Base-by-base conservation (phyloP, 2,797 vertebrate genomes). In the Myotis findleyi region DNA sequence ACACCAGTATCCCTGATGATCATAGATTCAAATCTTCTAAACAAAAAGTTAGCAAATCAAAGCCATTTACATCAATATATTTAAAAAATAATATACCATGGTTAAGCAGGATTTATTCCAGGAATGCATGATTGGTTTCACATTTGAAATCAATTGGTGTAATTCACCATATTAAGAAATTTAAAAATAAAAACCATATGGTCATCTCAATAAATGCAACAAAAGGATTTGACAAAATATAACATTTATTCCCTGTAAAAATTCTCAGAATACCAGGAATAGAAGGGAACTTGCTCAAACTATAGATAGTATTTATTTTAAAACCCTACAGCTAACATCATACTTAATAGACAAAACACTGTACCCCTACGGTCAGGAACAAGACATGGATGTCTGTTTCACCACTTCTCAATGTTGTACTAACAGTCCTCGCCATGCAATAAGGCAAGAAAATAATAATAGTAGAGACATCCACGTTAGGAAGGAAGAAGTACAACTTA, bases 401-500 rank as follows among this genome's bases (percentile, higher is more conserved):
- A 36, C 25, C 53, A 55, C 44, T 73, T 79, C n/a, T 72, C 71
- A 83, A 7, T 17, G n/a, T 49, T 51, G 30, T 93, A 64, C 47
- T 66, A 47, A 89, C 69, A 4, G 23, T 82, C 38, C 9, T 69
- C 21, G 13, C 38, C 47, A 38, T 25, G 21, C n/a, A 57, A 1
- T 62, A 72, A 95, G 68, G 53, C 53, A 83, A 90, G 76, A 51
- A 91, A 86, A 59, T 90, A 30, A 38, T 53, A 55, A 51, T 47
- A 86, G 77, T 62, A 41, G 72, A 73, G 36, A 51, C 16, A 47
- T 30, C 33, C 16, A 17, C 2, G 2, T 71, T 71, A 51, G 71
- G 84, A 84, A 85, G 73, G 21, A 81, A 71, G 18, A 86, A 84
- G 21, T 68, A 66, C 87, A 89, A 87, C 51, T 89, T 89, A 8